phyloP scores from a whole-genome alignment of 2,797 vertebrate genomes.

The Poecilia picta region DNA sequence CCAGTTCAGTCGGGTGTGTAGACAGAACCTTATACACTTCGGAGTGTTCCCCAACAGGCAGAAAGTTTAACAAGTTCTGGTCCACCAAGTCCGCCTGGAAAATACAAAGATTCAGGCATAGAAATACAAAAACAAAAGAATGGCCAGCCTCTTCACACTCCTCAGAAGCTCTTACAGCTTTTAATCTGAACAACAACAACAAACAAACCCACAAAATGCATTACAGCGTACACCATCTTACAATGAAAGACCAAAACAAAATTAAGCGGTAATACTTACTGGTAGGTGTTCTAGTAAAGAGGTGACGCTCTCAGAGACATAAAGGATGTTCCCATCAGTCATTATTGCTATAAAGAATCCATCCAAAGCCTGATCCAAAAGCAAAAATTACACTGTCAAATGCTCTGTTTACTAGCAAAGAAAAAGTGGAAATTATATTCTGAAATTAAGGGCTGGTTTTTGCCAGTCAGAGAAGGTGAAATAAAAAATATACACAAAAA shows the following conservation, averaged over 20 bases:
- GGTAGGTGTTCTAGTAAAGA: conserved; percentile 97
- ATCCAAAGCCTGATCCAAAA: conserved; percentile 88
- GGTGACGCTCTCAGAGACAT: conserved; percentile 95
- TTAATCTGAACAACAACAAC: conserved; percentile 15
- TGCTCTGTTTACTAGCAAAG: not conserved
- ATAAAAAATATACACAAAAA: not conserved
- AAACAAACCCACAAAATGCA: not conserved
- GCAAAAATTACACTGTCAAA: not conserved
- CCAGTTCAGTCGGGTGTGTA: conserved; percentile 89
- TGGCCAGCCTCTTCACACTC: not conserved
- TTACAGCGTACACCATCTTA: conserved; percentile 12
- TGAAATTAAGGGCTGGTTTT: not conserved
- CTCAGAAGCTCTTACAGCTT: conserved; percentile 6
- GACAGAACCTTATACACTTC: conserved; percentile 96
- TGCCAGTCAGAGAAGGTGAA: not conserved
- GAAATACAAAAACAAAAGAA: conserved; percentile 4
- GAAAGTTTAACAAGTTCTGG: conserved; percentile 99
- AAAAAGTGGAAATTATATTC: not conserved
- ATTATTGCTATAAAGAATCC: conserved; percentile 99
- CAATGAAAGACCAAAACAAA: conserved; percentile 9
- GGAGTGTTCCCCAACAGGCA: conserved; percentile 93
- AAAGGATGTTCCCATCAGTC: conserved; percentile 98
- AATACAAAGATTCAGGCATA: conserved; percentile 1
- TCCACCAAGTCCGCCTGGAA: conserved; percentile 89
- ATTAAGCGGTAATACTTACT: conserved; percentile 80